Conservation (phyloP, 2,888 invertebrate species). For the Stenchaetothrips biformis region DNA sequence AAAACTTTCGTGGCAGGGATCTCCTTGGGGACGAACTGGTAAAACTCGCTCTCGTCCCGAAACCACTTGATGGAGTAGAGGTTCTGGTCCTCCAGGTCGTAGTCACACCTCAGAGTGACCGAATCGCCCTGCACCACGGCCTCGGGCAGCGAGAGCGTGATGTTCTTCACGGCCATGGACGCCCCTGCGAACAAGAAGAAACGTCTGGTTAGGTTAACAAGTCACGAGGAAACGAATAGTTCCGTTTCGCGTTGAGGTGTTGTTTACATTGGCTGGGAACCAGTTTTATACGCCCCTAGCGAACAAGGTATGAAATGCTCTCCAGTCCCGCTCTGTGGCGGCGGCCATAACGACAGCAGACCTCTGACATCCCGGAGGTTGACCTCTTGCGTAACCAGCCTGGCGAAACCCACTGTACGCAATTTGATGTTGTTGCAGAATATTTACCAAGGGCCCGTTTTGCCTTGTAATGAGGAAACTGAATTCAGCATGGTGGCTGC, state of each 20-base stretch:
- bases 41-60: slow-evolving; percentile 6
- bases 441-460: background rate
- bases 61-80: slow-evolving; percentile 24
- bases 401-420: too few species aligned
- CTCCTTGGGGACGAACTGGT: slow-evolving; percentile 19
- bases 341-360: too few species aligned
- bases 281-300: background rate
- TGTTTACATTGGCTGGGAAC: background rate
- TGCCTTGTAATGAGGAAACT: slow-evolving; percentile 15
- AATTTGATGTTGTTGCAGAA: too few species aligned
- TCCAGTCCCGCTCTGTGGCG: too few species aligned
- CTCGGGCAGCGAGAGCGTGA: background rate
- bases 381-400: too few species aligned
- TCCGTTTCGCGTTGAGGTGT: too few species aligned
- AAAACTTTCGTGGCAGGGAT: slow-evolving; percentile 12
- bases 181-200: background rate
- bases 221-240: background rate
- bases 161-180: background rate
- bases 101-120: background rate
- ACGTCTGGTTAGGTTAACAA: background rate
- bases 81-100: slow-evolving; percentile 5
- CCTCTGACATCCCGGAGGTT: too few species aligned
- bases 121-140: background rate
- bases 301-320: too few species aligned
- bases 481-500: background rate